Conservation (phyloP, 1,140 invertebrate species). For the Galleria mellonella region DNA sequence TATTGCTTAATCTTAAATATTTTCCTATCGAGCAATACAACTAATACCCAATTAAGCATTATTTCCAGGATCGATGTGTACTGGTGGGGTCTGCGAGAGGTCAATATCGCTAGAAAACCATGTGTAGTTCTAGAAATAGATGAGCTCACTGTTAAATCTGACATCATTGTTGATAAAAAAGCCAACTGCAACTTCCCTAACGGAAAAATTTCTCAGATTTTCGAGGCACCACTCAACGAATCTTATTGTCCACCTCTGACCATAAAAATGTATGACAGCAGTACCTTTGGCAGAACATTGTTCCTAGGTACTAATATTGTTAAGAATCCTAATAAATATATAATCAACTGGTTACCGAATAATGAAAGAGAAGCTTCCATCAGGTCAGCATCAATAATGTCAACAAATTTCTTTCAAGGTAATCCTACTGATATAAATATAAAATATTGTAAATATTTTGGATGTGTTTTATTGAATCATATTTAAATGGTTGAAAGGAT, state of each 20-base stretch:
- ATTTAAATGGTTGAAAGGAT: too few species aligned
- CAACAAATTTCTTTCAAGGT: slow-evolving; percentile 42
- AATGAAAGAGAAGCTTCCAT: slow-evolving; percentile 37
- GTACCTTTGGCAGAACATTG: slow-evolving; percentile 75
- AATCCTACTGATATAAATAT: too few species aligned
- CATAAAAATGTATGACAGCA: slow-evolving; percentile 77
- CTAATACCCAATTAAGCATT: too few species aligned
- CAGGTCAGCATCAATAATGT: slow-evolving; percentile 28
- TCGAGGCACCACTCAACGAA: slow-evolving; percentile 66
- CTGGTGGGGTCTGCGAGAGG: slow-evolving; percentile 78
- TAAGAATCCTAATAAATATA: slow-evolving; percentile 50
- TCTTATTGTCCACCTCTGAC: slow-evolving; percentile 72
- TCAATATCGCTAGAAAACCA: slow-evolving; percentile 73
- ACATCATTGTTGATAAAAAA: slow-evolving; percentile 71
- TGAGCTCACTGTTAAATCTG: slow-evolving; percentile 71
- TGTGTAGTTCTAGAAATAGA: slow-evolving; percentile 75
- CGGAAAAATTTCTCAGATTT: slow-evolving; percentile 54
- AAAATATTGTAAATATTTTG: too few species aligned
- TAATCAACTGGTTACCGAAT: slow-evolving; percentile 39
- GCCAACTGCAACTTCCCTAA: slow-evolving; percentile 59
- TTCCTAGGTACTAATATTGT: slow-evolving; percentile 73
- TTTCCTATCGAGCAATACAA: too few species aligned
- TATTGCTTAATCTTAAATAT: too few species aligned
- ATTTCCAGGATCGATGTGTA: slow-evolving; percentile 74
- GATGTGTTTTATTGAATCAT: too few species aligned